phyloP scores from a whole-genome alignment of 2,888 invertebrate genomes.

The Oxytorus armatus region DNA sequence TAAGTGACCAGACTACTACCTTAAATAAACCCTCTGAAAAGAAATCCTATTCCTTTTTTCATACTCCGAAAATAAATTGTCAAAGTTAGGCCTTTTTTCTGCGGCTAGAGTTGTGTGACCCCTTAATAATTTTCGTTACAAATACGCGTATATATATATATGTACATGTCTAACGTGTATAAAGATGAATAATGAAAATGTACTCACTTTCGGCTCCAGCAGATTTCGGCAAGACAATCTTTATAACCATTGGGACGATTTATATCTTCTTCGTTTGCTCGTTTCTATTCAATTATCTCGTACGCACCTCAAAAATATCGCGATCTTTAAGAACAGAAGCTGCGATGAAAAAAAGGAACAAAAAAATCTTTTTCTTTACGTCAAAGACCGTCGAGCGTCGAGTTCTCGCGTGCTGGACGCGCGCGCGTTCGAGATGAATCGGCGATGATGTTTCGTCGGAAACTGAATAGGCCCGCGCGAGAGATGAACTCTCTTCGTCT shows the following conservation, averaged over 20 bases:
- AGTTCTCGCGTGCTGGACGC: slow-evolving; percentile 34
- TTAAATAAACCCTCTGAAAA: too few species aligned
- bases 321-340: neutral
- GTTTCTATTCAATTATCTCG: neutral
- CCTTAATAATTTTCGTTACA: too few species aligned
- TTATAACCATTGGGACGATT: slow-evolving; percentile 31
- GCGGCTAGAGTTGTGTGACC: too few species aligned
- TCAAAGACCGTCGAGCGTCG: too few species aligned
- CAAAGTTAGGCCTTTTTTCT: too few species aligned
- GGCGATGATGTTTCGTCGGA: slow-evolving; percentile 57
- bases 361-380: neutral
- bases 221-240: slow-evolving; percentile 6
- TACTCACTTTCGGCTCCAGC: slow-evolving; percentile 40
- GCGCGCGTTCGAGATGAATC: slow-evolving; percentile 59
- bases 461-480: slow-evolving; percentile 34
- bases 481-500: slow-evolving; percentile 10
- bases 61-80: too few species aligned
- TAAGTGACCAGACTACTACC: too few species aligned
- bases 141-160: too few species aligned
- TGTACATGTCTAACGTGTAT: too few species aligned
- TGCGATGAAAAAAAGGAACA: too few species aligned
- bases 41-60: too few species aligned
- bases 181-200: neutral
- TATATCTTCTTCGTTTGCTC: too few species aligned
- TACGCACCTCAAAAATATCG: neutral